A percentile compares a stretch with the other conserved stretches of the same genome.
Evolutionary conservation across 1,140 invertebrate genomes (phyloP).

Genomic region (Drepana arcuata): DNA sequence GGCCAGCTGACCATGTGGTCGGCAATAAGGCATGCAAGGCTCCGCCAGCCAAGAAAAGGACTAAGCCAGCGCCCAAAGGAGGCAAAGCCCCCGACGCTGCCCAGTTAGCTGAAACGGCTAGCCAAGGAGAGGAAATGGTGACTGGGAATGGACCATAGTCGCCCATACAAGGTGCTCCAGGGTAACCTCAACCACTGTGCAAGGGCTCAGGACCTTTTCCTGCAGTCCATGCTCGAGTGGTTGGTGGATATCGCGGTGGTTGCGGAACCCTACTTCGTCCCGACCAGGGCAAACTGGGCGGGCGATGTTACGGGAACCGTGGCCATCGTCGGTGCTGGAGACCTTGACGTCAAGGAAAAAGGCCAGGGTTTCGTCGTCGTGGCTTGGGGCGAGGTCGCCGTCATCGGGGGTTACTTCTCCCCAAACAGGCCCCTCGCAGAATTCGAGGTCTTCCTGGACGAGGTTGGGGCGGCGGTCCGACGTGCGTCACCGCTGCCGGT

Average conservation of each 20-base stretch:
- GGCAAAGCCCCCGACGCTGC: background rate
- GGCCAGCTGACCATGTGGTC: too few relatives aligned
- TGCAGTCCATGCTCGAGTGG: too few relatives aligned
- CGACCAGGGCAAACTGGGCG: constrained; percentile 74
- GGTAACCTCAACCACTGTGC: constrained; percentile 3
- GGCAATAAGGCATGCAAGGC: too few relatives aligned
- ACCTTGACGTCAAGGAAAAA: background rate
- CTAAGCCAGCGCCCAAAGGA: background rate
- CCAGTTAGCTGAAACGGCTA: background rate
- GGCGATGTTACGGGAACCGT: too few relatives aligned
- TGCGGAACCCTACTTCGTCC: too few relatives aligned
- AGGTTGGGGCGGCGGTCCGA: too few relatives aligned
- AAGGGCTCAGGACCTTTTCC: constrained; percentile 7
- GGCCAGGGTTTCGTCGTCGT: background rate
- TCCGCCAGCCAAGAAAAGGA: background rate
- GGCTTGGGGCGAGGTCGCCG: background rate
- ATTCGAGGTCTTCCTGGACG: too few relatives aligned
- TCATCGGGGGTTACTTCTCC: constrained; percentile 14
- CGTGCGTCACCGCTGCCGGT: too few relatives aligned
- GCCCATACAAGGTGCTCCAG: constrained; percentile 3
- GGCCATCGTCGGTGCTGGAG: constrained; percentile 66
- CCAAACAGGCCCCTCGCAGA: constrained; percentile 8
- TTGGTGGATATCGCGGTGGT: too few relatives aligned
- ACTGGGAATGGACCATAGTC: background rate
- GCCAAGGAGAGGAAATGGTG: background rate